These are phyloP conservation scores for Brachyhypopomus gauderio DNA, from an alignment of 2,113 vertebrate species.

Conservation along the genomic window DNA sequence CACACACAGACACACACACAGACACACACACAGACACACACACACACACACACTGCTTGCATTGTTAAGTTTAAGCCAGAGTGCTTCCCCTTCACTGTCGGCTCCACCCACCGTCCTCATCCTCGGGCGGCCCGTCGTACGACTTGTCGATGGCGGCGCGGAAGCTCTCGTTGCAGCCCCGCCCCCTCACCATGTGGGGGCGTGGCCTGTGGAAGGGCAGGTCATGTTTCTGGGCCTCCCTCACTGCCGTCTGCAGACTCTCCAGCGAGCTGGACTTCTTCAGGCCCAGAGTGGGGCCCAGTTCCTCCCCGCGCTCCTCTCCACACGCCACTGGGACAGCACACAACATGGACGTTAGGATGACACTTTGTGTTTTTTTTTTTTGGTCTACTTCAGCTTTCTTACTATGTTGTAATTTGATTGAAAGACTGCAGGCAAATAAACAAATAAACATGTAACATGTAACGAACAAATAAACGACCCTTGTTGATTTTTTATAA, in stretches of 20 bases:
- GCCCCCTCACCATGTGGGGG: constrained; percentile 90
- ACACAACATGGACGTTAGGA: constrained; percentile 2
- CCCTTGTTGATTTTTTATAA: constrained; percentile 5
- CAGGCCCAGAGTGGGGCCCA: constrained; percentile 92
- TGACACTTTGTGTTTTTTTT: not conserved
- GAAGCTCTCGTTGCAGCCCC: constrained; percentile 98
- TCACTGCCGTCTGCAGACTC: constrained; percentile 95
- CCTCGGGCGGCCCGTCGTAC: constrained; percentile 90
- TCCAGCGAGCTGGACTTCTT: constrained; percentile 98
- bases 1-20: not conserved
- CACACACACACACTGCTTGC: no score
- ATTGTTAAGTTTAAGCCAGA: no score
- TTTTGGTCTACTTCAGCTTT: not conserved
- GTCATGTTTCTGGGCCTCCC: constrained; percentile 89
- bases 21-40: no score
- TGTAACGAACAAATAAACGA: not conserved
- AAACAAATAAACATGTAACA: not conserved
- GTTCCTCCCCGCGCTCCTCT: constrained; percentile 72
- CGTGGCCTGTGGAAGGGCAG: constrained; percentile 93
- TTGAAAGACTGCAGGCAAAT: not conserved
- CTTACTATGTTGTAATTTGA: not conserved
- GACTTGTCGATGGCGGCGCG: constrained; percentile 97
- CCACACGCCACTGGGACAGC: no score
- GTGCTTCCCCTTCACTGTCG: no score
- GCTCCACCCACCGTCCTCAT: constrained; percentile 82